phyloP scores from a whole-genome alignment of 2,113 vertebrate genomes.

The Candoia aspera region DNA sequence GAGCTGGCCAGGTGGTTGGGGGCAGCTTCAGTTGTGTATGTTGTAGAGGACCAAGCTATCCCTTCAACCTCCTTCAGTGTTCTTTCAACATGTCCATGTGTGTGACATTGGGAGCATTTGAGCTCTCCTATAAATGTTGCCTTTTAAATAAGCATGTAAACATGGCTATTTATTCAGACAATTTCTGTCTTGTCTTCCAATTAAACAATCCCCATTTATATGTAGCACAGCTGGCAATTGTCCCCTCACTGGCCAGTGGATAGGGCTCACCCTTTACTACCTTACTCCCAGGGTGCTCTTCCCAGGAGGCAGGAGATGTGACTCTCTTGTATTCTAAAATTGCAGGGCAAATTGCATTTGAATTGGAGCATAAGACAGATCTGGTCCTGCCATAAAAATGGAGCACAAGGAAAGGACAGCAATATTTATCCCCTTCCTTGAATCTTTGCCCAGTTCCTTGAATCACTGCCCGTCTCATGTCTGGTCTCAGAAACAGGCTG shows the following conservation, averaged over 20 bases:
- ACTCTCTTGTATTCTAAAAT: background rate
- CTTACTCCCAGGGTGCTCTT: background rate
- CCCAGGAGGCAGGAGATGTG: background rate
- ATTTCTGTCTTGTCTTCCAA: too few species aligned
- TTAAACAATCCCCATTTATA: too few species aligned
- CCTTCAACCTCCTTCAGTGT: background rate
- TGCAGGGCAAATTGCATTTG: background rate
- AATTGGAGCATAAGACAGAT: background rate
- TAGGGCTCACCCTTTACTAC: background rate
- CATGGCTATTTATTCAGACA: too few species aligned
- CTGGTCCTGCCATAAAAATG: background rate
- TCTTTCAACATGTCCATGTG: background rate
- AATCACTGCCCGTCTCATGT: too few species aligned
- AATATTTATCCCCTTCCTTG: background rate
- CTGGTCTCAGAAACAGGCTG: too few species aligned
- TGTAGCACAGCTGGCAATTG: background rate
- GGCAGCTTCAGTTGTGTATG: background rate
- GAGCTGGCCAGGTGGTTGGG: background rate
- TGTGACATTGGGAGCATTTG: background rate
- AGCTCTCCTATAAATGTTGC: background rate
- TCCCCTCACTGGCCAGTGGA: background rate
- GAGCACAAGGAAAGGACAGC: background rate
- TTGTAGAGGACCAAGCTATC: background rate
- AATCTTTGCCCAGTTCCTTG: too few species aligned
- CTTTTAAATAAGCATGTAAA: too few species aligned